phyloP scores from a whole-genome alignment of 2,888 invertebrate species.

The Ichneumoninae sp. region DNA sequence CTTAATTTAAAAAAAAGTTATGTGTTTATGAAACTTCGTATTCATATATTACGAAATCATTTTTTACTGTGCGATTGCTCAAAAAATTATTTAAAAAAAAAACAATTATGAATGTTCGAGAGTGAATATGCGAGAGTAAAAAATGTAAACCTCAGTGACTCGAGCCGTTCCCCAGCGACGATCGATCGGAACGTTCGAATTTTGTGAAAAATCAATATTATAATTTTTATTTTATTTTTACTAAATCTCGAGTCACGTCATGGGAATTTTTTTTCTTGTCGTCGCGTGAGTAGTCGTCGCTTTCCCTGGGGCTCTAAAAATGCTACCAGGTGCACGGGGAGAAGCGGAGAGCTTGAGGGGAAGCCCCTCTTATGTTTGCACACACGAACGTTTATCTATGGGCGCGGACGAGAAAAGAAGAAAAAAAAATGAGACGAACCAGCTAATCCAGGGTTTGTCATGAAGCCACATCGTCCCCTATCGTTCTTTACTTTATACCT shows the following conservation, averaged over 20 bases:
- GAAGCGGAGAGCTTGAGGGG: constrained; percentile 41
- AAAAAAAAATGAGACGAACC: constrained; percentile 51
- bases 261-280: constrained; percentile 12
- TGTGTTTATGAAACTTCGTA: too few relatives aligned
- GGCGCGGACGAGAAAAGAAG: constrained; percentile 19
- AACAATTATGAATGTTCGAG: too few relatives aligned
- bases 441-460: constrained; percentile 56
- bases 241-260: constrained; percentile 6
- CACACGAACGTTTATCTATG: constrained; percentile 51
- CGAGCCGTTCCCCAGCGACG: too few relatives aligned
- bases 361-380: constrained; percentile 24
- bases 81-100: too few relatives aligned
- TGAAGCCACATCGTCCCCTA: constrained; percentile 26
- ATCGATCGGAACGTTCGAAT: too few relatives aligned
- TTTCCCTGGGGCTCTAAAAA: neutral
- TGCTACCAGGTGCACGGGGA: constrained; percentile 9
- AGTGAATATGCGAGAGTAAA: too few relatives aligned
- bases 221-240: too few relatives aligned
- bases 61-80: too few relatives aligned
- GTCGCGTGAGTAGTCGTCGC: constrained; percentile 11
- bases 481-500: constrained; percentile 27
- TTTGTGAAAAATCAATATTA: too few relatives aligned
- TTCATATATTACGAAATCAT: too few relatives aligned
- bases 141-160: too few relatives aligned
- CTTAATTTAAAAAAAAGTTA: too few relatives aligned